Evolutionary conservation across 64 coral and sea anemone genomes (phyloP).

Genomic region (Actinia equina): DNA sequence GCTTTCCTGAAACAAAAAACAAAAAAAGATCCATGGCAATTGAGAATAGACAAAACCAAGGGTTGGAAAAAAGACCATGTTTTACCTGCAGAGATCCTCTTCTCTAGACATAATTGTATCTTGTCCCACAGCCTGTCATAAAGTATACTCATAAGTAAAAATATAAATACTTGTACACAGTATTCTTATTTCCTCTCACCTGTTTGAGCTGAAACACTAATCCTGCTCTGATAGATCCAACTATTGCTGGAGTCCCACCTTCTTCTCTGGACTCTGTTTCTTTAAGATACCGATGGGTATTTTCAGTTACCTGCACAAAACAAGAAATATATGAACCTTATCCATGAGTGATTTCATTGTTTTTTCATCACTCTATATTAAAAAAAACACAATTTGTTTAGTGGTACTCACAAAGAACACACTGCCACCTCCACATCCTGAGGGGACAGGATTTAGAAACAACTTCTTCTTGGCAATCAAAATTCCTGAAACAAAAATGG

Average conservation of each 20-base stretch:
- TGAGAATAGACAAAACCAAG: background rate
- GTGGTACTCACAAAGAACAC: slow-evolving; percentile 92
- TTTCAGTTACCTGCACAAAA: slow-evolving; percentile 74
- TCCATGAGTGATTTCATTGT: background rate
- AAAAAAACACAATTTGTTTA: background rate
- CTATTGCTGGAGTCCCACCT: slow-evolving; percentile 90
- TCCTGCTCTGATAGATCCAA: slow-evolving; percentile 86
- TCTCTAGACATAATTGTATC: slow-evolving; percentile 69
- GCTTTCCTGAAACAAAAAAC: slow-evolving; percentile 38
- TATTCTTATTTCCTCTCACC: slow-evolving; percentile 28
- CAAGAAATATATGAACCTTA: background rate
- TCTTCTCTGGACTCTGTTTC: slow-evolving; percentile 97
- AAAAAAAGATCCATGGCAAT: background rate
- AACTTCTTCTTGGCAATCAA: slow-evolving; percentile 91
- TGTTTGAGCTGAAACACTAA: slow-evolving; percentile 94
- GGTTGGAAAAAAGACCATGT: background rate
- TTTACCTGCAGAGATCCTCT: slow-evolving; percentile 59
- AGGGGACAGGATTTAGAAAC: slow-evolving; percentile 91
- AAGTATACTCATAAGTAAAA: background rate
- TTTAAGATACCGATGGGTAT: slow-evolving; percentile 92
- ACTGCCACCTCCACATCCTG: slow-evolving; percentile 92
- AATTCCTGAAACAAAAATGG: slow-evolving; percentile 52
- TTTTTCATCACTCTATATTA: background rate
- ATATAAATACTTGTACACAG: background rate
- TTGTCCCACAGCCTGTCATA: slow-evolving; percentile 56